These are phyloP conservation scores for Aproaerema taeniolella DNA, from an alignment of 2,888 invertebrate genomes.

Conservation along the genomic window DNA sequence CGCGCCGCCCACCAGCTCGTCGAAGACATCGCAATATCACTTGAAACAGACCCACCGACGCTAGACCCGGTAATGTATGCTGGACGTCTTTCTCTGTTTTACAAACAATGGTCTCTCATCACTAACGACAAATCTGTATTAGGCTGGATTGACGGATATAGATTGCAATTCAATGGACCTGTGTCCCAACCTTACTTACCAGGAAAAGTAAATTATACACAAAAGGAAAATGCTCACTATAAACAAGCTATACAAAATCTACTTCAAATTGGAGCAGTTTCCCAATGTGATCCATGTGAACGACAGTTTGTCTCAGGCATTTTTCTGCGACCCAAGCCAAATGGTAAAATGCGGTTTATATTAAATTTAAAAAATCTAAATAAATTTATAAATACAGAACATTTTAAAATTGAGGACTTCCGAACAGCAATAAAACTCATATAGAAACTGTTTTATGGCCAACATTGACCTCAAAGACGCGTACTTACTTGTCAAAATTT, in stretches of 20 bases:
- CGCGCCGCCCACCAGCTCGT: conserved; percentile 4
- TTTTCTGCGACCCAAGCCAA: conserved; percentile 10
- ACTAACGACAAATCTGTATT: conserved; percentile 4
- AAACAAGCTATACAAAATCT: conserved; percentile 1
- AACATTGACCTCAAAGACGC: conserved; percentile 9
- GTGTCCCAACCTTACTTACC: not conserved
- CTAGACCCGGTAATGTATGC: conserved; percentile 3
- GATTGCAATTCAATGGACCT: not conserved
- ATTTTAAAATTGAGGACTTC: conserved; percentile 14
- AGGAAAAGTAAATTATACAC: no score
- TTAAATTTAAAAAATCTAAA: conserved; percentile 8
- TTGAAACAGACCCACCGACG: conserved; percentile 3
- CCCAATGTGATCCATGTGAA: conserved; percentile 6
- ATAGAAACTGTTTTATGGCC: conserved; percentile 7
- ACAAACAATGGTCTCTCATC: conserved; percentile 9
- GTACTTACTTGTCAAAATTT: conserved; percentile 5
- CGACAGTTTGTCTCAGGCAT: conserved; percentile 7
- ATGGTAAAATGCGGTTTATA: conserved; percentile 12
- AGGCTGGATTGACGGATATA: conserved; percentile 10
- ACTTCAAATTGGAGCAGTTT: conserved; percentile 4
- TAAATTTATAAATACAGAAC: conserved; percentile 8
- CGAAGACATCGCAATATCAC: not conserved
- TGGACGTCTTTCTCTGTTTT: conserved; percentile 5
- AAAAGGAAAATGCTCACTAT: not conserved
- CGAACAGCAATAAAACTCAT: conserved; percentile 12